Conservation (phyloP, 2,888 invertebrate genomes). For the Adineta ricciae region DNA sequence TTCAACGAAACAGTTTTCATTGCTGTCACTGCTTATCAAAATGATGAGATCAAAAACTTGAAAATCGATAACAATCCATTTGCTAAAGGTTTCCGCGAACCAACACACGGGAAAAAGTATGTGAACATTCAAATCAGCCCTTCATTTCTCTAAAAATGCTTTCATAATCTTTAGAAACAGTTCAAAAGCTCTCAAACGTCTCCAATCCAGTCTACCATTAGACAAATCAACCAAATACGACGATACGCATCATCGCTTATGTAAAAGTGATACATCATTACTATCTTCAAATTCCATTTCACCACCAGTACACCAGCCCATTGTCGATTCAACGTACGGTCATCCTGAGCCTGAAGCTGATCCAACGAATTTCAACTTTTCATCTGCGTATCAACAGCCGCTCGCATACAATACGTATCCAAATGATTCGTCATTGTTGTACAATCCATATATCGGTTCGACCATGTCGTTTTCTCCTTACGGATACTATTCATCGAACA, state of each 20-base stretch:
- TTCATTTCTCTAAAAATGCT: not conserved
- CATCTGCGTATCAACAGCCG: not conserved
- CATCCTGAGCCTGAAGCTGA: not conserved
- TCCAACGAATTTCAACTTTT: not conserved
- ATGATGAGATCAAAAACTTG: slow-evolving; percentile 31
- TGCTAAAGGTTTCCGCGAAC: slow-evolving; percentile 33
- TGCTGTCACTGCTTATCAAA: slow-evolving; percentile 34
- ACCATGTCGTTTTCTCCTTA: not conserved
- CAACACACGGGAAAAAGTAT: slow-evolving; percentile 20
- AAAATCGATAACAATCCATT: slow-evolving; percentile 34
- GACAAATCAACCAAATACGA: not conserved
- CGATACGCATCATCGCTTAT: not conserved
- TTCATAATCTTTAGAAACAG: not conserved
- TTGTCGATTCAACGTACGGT: not conserved
- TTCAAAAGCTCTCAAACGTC: not conserved
- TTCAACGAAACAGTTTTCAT: slow-evolving; percentile 32
- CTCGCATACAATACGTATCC: not conserved
- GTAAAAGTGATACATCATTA: slow-evolving; percentile 18
- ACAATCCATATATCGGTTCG: not conserved
- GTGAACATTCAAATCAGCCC: not conserved
- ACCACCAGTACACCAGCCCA: not conserved
- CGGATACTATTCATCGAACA: not conserved
- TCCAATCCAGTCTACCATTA: not conserved
- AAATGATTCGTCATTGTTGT: not conserved
- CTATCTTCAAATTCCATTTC: not conserved